Evolutionary conservation across 2,113 vertebrate genomes (phyloP).

Genomic region (Mastomys coucha): DNA sequence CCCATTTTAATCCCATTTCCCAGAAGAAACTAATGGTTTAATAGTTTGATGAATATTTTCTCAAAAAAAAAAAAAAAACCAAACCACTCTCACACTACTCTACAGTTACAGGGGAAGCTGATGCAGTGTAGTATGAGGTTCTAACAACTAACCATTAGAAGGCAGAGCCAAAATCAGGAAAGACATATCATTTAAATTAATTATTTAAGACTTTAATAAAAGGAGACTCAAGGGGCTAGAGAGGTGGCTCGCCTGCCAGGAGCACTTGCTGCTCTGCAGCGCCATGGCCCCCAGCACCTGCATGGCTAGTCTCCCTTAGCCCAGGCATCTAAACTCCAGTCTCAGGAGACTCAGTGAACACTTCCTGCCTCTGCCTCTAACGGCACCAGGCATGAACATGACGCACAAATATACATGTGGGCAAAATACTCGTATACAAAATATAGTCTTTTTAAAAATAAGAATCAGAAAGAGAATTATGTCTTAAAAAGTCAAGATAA

Average conservation of each 20-base stretch:
- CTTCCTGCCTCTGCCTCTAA: not conserved
- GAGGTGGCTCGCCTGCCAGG: not conserved
- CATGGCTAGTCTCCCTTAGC: not conserved
- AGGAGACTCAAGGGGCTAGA: not conserved
- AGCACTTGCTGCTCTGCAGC: not conserved
- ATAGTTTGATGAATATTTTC: not conserved
- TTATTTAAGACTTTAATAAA: not conserved
- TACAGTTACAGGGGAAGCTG: not conserved
- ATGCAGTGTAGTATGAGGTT: not conserved
- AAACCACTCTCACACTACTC: not conserved
- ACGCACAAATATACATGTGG: not conserved
- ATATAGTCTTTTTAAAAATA: not conserved
- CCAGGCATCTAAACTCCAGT: not conserved
- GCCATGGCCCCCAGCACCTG: not conserved
- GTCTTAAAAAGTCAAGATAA: not conserved
- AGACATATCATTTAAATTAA: not conserved
- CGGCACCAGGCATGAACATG: not conserved
- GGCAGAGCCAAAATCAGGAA: not conserved
- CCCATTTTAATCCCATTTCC: not conserved
- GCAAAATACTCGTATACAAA: not conserved
- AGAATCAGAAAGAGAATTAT: not conserved
- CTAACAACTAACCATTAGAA: not conserved
- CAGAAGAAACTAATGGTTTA: not conserved
- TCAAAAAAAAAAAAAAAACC: not conserved
- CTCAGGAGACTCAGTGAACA: not conserved